These are phyloP conservation scores for Lampropteryx suffumata DNA, from an alignment of 2,888 invertebrate species.

Conservation along the genomic window DNA sequence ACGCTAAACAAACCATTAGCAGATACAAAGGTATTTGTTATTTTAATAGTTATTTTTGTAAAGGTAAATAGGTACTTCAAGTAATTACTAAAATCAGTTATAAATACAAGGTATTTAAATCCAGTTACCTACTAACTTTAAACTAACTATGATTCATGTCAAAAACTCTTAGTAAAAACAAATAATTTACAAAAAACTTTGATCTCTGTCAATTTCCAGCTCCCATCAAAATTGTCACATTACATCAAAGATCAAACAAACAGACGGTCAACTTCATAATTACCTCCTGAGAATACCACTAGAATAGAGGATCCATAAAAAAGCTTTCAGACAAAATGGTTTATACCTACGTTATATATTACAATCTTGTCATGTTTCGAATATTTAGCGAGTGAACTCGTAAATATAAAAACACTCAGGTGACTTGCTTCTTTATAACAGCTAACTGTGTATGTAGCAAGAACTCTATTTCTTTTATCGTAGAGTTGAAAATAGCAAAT, in stretches of 20 bases:
- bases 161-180: neutral
- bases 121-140: too few relatives aligned
- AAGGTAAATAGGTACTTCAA: too few relatives aligned
- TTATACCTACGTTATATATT: slow-evolving; percentile 26
- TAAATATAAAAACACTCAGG: slow-evolving; percentile 65
- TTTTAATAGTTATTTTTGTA: too few relatives aligned
- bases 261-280: slow-evolving; percentile 22
- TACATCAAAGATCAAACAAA: slow-evolving; percentile 33
- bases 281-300: slow-evolving; percentile 18
- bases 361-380: slow-evolving; percentile 24
- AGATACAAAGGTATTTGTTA: too few relatives aligned
- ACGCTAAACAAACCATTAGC: too few relatives aligned
- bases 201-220: slow-evolving; percentile 27
- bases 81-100: too few relatives aligned
- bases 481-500: slow-evolving; percentile 12
- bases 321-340: slow-evolving; percentile 32
- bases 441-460: slow-evolving; percentile 35
- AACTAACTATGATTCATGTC: neutral
- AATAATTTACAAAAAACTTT: slow-evolving; percentile 20
- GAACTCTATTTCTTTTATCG: slow-evolving; percentile 1
- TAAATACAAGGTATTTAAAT: too few relatives aligned
- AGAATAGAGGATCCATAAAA: slow-evolving; percentile 31
- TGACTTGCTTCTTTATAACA: slow-evolving; percentile 64
- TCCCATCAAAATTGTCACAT: slow-evolving; percentile 31
- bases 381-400: slow-evolving; percentile 22